Base-by-base conservation (phyloP, 2,113 vertebrate genomes). In the Gambusia affinis region DNA sequence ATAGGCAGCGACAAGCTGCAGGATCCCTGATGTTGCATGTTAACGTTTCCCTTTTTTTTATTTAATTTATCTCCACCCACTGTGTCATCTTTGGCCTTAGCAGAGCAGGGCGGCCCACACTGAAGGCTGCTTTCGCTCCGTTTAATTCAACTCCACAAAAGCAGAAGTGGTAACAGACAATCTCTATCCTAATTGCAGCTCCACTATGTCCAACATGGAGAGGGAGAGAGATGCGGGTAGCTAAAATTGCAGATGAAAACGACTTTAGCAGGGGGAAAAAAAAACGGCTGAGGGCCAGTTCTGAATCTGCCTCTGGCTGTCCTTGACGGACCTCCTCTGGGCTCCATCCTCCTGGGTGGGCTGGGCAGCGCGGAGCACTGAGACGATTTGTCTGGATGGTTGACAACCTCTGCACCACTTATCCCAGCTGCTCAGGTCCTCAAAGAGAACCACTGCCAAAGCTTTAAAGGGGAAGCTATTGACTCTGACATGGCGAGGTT, bases 301-400 rank as follows among this genome's bases (percentile, higher is more conserved):
- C 69, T 79, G 80, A 73, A 80, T 82, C 77, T 70, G 86, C 90
- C 83, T 86, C 77, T 85, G 87, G 85, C 82, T 87, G 89, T 90
- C 89, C 89, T 89, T 89, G 87, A 88, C 66, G 62, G 80, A 87
- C 81, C 86, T 83, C 75, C 85, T 85, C 75, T 57, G 42, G 83
- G 79, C 76, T 78, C 57, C 67, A 79, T 64, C 72, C 84, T 86
- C 84, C 86, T 70, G 87, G 87, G 90, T 89, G 91, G 85, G 82
- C 85, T 57, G 12, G 64, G 81, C 84, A 63, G 83, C 24, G 17
- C 47, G 66, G 63, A 71, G 75, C 76, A 67, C 68, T 68, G 85
- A 84, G 87, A 79, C 85, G 82, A 87, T 88, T 92, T 85, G 84
- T 89, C 82, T 83, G 85, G 83, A 85, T 72, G 79, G 67, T 87